Base-by-base conservation (phyloP, 2,888 invertebrate species). In the Mythimna ferrago region DNA sequence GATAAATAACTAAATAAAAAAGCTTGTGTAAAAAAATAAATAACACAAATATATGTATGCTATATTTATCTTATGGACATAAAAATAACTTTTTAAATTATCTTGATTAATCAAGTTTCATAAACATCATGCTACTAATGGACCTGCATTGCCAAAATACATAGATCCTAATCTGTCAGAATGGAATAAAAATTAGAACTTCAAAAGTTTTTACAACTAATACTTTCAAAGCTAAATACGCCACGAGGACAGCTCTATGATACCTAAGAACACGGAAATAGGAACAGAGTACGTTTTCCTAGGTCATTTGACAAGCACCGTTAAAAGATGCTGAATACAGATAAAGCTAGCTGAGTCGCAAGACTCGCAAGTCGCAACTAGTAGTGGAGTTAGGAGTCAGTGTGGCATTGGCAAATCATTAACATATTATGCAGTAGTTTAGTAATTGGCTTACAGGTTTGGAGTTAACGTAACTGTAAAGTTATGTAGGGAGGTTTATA, bases 221-320 rank as follows among this genome's bases (percentile, higher is more conserved):
- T 48, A 38, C 38, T 60, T 48, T 64, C 5, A 26, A 72, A 64
- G 21, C 21, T 58, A 63, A 76, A 73, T 21, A 72, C 73, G 11
- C 21, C 48, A 64, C 19, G 21, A 56, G 51, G 51, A 61, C 60
- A 58, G 48, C 63, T 70, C 68, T 53, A 78, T 78, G 53, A 74
- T 84, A 81, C 63, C 77, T 44, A 70, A 79, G 68, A 73, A 82
- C 84, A 81, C 84, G 81, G 81, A 81, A 84, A 73, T 80, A 78
- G 66, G 71, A 64, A 57, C 64, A 53, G 35, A 71, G 69, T 74
- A 84, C 63, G 68, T 83, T 83, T 83, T 68, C 83, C 57, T 71
- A 80, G 66, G 81, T 83, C 81, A 81, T 80, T 80, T 69, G 79
- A 76, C 76, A 80, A 83, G 81, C 68, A 82, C 81, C 81, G 81